Evolutionary conservation across 2,888 invertebrate species (phyloP).

Genomic region (Hydraecia micacea): DNA sequence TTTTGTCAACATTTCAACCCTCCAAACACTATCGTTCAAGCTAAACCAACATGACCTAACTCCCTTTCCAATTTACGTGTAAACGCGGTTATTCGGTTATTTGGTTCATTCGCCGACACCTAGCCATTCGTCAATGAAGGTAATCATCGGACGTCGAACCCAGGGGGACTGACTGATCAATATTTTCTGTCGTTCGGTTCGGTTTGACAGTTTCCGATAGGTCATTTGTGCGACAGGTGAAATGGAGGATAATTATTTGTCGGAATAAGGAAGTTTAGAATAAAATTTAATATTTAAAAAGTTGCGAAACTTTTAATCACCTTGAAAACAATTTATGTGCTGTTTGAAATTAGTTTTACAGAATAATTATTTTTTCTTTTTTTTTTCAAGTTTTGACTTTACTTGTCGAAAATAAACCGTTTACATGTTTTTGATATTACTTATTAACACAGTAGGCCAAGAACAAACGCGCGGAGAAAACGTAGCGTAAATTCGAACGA

Average conservation of each 20-base stretch:
- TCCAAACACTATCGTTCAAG: conserved; percentile 24
- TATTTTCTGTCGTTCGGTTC: conserved; percentile 78
- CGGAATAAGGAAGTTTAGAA: background rate
- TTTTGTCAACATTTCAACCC: conserved; percentile 36
- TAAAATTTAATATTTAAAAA: background rate
- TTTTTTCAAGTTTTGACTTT: background rate
- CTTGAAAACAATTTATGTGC: background rate
- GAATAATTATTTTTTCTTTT: too few species aligned
- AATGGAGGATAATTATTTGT: conserved; percentile 4
- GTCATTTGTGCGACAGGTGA: conserved; percentile 61
- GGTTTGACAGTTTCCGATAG: conserved; percentile 74
- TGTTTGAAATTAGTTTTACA: background rate
- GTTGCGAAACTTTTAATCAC: background rate
- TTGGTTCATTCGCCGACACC: conserved; percentile 66
- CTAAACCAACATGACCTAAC: conserved; percentile 55
- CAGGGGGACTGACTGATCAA: conserved; percentile 73
- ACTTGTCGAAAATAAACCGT: background rate
- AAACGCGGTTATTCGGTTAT: conserved; percentile 55
- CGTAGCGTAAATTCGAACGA: background rate
- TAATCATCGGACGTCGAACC: conserved; percentile 79
- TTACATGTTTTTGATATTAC: background rate
- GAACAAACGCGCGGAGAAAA: background rate
- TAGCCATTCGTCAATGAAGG: conserved; percentile 73
- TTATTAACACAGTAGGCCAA: background rate
- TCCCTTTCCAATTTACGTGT: conserved; percentile 54